Evolutionary conservation across 2,113 vertebrate genomes (phyloP).

Genomic region (Rhombomys opimus): DNA sequence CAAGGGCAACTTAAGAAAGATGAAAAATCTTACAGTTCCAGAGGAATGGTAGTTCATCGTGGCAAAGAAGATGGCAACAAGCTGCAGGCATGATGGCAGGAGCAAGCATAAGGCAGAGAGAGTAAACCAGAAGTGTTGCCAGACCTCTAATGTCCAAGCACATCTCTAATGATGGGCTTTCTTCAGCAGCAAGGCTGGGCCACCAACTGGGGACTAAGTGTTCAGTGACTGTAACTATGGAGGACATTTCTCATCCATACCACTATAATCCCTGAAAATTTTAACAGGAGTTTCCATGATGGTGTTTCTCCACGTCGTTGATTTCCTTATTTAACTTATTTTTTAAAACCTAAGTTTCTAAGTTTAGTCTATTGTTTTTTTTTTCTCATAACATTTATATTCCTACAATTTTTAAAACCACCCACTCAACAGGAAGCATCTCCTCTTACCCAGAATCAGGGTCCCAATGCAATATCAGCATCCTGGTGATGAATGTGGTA

Average conservation of each 20-base stretch:
- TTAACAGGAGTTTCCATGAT: neutral
- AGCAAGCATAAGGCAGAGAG: too few relatives aligned
- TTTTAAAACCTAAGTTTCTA: neutral
- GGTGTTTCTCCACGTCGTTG: neutral
- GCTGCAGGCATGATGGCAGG: neutral
- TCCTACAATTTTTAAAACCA: neutral
- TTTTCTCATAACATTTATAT: neutral
- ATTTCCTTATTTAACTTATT: neutral
- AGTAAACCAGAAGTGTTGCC: neutral
- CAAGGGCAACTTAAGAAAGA: neutral
- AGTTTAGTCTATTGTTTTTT: neutral
- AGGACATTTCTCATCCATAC: neutral
- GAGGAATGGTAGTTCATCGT: neutral
- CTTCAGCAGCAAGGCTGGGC: neutral
- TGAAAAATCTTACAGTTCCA: neutral
- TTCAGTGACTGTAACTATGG: neutral
- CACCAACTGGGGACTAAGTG: neutral
- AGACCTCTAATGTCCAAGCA: neutral
- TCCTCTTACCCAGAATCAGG: neutral
- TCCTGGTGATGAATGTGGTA: constrained; percentile 24
- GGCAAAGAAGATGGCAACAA: neutral
- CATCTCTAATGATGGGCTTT: neutral
- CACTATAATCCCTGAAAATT: neutral
- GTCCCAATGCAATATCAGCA: neutral
- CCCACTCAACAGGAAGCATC: neutral